phyloP scores from a whole-genome alignment of 2,113 vertebrate species.

The Bombycilla garrulus region DNA sequence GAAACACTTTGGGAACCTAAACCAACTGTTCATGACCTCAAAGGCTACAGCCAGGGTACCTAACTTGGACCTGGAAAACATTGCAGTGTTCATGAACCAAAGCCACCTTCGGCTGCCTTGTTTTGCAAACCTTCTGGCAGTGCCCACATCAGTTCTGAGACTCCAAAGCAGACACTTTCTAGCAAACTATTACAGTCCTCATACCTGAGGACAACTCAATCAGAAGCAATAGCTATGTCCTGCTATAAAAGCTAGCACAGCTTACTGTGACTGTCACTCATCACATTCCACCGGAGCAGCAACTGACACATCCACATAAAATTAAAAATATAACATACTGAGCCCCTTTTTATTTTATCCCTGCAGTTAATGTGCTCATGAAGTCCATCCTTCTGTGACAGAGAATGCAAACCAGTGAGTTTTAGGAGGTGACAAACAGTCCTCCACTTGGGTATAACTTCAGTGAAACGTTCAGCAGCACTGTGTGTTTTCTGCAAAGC shows the following conservation, averaged over 20 bases:
- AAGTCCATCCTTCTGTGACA: background rate
- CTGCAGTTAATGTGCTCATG: background rate
- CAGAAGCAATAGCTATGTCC: background rate
- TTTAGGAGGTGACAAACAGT: background rate
- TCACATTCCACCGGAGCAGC: background rate
- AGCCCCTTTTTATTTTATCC: rapidly evolving
- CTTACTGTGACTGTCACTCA: background rate
- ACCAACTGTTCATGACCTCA: background rate
- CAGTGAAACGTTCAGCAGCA: background rate
- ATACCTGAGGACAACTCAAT: background rate
- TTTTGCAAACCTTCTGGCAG: background rate
- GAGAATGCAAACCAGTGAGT: background rate
- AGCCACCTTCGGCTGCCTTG: background rate
- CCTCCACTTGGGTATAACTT: background rate
- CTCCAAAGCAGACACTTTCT: background rate
- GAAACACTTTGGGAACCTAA: background rate
- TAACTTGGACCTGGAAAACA: rapidly evolving
- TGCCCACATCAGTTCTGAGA: background rate
- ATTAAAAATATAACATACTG: background rate
- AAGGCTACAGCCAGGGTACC: background rate
- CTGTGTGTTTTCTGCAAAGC: background rate
- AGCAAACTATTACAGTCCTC: background rate
- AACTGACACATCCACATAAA: background rate
- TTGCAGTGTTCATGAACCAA: rapidly evolving
- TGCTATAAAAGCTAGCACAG: background rate